phyloP scores from a whole-genome alignment of 37 sponge, comb jelly and placozoan species.

The Halisarca cf. caerulea region DNA sequence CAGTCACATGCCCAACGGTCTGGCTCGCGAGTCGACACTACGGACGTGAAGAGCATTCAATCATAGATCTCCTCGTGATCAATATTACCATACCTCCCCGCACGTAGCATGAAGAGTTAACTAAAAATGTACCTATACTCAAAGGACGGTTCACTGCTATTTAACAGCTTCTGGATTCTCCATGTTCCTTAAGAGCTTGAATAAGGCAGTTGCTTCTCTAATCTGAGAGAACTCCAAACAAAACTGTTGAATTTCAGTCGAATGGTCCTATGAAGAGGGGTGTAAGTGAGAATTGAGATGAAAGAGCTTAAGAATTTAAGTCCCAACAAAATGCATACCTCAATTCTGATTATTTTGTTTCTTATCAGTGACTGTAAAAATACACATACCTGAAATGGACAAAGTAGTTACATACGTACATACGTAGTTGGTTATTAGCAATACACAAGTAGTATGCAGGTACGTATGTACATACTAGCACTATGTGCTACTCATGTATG shows the following conservation, averaged over 20 bases:
- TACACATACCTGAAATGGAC: constrained; percentile 80
- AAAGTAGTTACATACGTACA: not conserved
- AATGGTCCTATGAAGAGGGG: constrained; percentile 63
- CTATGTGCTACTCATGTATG: no score
- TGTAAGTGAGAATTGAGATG: no score
- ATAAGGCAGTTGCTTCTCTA: constrained; percentile 88
- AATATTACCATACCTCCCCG: no score
- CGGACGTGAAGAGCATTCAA: no score
- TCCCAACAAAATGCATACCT: constrained; percentile 52
- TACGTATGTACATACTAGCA: not conserved
- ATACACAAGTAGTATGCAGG: not conserved
- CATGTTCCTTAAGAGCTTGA: constrained; percentile 78
- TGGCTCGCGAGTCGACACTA: no score
- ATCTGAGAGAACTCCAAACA: constrained; percentile 86
- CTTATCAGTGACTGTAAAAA: constrained; percentile 96
- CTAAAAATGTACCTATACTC: no score
- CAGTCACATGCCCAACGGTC: no score
- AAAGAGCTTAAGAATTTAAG: no score
- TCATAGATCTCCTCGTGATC: no score
- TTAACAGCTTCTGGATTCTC: constrained; percentile 48
- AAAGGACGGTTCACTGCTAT: not conserved
- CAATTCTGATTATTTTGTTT: constrained; percentile 81
- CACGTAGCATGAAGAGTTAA: no score
- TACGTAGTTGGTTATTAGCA: not conserved
- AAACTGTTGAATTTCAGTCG: constrained; percentile 87